Conservation (phyloP, 2,888 invertebrate genomes). For the Apantesis nais region DNA sequence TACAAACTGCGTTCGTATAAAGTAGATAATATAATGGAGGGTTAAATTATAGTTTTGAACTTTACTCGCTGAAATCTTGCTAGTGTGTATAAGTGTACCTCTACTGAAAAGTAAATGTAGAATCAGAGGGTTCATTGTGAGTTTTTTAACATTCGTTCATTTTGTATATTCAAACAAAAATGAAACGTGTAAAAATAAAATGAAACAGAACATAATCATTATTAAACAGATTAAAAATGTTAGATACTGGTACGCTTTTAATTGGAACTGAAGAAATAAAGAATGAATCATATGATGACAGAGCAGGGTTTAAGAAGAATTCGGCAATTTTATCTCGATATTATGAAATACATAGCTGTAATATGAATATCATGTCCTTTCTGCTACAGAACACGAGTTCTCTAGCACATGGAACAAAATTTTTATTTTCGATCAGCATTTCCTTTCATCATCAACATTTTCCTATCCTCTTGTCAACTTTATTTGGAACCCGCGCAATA, state of each 20-base stretch:
- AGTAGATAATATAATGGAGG: background rate
- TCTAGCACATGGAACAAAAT: too few species aligned
- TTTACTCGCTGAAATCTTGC: background rate
- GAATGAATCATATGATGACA: background rate
- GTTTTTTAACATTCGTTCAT: background rate
- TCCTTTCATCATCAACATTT: background rate
- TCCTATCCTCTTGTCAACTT: background rate
- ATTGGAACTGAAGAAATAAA: background rate
- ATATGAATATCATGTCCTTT: too few species aligned
- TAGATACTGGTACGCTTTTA: background rate
- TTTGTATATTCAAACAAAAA: background rate
- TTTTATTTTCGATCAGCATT: background rate
- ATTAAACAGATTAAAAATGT: background rate
- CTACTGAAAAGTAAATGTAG: background rate
- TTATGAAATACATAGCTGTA: background rate
- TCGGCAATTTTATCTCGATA: background rate
- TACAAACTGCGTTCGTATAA: background rate
- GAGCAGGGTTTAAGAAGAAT: background rate
- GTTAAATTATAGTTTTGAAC: constrained; percentile 6
- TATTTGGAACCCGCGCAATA: background rate
- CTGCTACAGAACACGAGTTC: background rate
- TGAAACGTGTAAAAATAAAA: background rate
- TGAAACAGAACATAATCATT: background rate
- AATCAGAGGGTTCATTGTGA: background rate
- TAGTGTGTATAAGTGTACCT: background rate